A percentile compares a stretch with the other conserved stretches of the same genome.
Evolutionary conservation across 1,140 invertebrate genomes (phyloP).

Genomic region (Teleopsis dalmanni): DNA sequence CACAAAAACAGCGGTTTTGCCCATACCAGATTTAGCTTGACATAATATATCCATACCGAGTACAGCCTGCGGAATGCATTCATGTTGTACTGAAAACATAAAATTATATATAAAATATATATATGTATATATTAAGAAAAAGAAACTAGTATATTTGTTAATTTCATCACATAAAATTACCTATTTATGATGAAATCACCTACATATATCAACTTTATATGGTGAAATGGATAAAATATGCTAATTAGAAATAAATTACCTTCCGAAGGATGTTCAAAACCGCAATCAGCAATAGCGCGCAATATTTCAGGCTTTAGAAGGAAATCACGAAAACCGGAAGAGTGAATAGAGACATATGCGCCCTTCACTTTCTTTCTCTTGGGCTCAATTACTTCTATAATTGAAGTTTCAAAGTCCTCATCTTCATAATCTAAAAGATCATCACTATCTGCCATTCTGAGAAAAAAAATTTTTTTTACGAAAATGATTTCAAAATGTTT

Average conservation of each 20-base stretch:
- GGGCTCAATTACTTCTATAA: constrained; percentile 61
- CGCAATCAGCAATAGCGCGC: constrained; percentile 95
- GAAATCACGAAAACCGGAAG: constrained; percentile 91
- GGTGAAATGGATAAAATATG: too few relatives aligned
- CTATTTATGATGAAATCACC: too few relatives aligned
- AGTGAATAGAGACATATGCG: constrained; percentile 98
- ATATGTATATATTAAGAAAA: too few relatives aligned
- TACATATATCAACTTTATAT: too few relatives aligned
- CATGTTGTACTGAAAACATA: constrained; percentile 84
- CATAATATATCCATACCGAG: constrained; percentile 98
- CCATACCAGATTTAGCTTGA: constrained; percentile 99
- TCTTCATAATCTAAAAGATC: constrained; percentile 93
- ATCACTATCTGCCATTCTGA: constrained; percentile 80
- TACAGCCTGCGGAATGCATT: constrained; percentile 98
- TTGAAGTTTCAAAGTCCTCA: constrained; percentile 78
- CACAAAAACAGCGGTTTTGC: constrained; percentile 98
- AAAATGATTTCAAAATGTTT: background rate
- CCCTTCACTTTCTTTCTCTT: constrained; percentile 85
- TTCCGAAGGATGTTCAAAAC: constrained; percentile 99
- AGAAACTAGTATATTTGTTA: too few relatives aligned
- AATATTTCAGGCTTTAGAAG: constrained; percentile 97
- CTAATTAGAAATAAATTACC: constrained; percentile 55
- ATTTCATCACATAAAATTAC: too few relatives aligned
- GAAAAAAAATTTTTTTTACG: constrained; percentile 4
- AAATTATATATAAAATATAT: background rate